phyloP scores from a whole-genome alignment of 2,113 vertebrate genomes.

The Scomber colias region DNA sequence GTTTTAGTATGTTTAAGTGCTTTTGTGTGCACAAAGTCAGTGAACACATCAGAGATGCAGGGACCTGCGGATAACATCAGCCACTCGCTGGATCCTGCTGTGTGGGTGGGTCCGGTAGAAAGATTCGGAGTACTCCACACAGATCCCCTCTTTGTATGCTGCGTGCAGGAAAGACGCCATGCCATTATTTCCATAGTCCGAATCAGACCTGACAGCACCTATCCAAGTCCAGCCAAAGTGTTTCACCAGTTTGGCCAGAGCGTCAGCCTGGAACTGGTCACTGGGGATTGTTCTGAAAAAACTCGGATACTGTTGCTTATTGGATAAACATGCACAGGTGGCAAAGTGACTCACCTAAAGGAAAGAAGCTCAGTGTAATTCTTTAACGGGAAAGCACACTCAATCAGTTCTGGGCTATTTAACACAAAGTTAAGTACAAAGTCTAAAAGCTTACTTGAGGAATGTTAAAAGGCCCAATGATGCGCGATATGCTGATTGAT shows the following conservation, averaged over 20 bases:
- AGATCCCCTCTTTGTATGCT: conserved; percentile 74
- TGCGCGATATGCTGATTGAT: conserved; percentile 77
- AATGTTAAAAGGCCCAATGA: conserved; percentile 74
- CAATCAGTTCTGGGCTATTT: background rate
- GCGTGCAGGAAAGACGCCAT: conserved; percentile 77
- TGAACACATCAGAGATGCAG: too few relatives aligned
- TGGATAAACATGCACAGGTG: conserved; percentile 81
- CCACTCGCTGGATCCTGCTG: conserved; percentile 70
- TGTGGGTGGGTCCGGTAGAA: conserved; percentile 67
- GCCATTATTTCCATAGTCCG: conserved; percentile 83
- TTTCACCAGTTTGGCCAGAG: conserved; percentile 77
- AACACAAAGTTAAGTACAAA: rapidly evolving
- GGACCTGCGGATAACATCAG: conserved; percentile 77
- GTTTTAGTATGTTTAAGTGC: background rate
- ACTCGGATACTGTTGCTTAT: conserved; percentile 77
- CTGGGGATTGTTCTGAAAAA: conserved; percentile 85
- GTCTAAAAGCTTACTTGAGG: conserved; percentile 70
- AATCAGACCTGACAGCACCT: conserved; percentile 80
- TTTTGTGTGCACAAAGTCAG: background rate
- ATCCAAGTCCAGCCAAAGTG: conserved; percentile 86
- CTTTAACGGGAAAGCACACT: background rate
- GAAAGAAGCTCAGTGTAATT: background rate
- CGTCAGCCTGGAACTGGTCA: conserved; percentile 81
- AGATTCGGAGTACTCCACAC: conserved; percentile 79
- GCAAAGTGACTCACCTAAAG: conserved; percentile 81